Evolutionary conservation across 1,140 invertebrate species (phyloP), one percentile per base, ranked within the genome.

Genomic region (Procambarus virginalis): DNA sequence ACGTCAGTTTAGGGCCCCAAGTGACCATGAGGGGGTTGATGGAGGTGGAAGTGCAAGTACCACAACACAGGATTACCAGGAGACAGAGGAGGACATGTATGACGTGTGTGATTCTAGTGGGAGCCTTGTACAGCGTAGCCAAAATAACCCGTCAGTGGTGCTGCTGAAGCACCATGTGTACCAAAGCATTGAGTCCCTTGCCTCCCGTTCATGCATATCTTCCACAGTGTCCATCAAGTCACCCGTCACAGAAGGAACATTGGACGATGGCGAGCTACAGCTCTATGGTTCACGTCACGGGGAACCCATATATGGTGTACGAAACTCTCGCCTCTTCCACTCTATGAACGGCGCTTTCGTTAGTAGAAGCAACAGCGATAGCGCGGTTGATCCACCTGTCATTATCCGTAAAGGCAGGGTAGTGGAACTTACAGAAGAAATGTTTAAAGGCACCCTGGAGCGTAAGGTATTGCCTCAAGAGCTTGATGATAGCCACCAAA

Each of bases 281-380:
- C 64, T 91, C 34, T 93, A 92, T 80, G 92, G 89, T 79, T 92
- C 92, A 14, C 90, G 91, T 8, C 84, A 92, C 68, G 92, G 91
- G 3, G 93, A 93, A 75, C 86, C 92, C 22, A 87, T 93, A 70
- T 93, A 93, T 80, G 92, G 92, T 20, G 92, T 89, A 2, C 78
- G 85, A 20, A 92, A 92, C 79, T 90, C 92, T 2, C 82, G 89
- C 17, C 85, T 93, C 12, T 91, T 93, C 70, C 89, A 92, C 76
- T 89, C 88, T 51, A 91, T 91, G 92, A 86, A 91, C 78, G 92
- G 92, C 4, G 92, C 91, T 17, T 92, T 88, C 79, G 91, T 92
- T n/a, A 81, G 70, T n/a, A 79, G 89, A 45, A 83, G 89, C 10
- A 68, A 49, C 10, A 75, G 20, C 34, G 81, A 79, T 12, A 78